A percentile compares a stretch with the other conserved stretches of the same genome.
Evolutionary conservation across 2,113 vertebrate genomes (phyloP).

Genomic region (Cranoglanis bouderius): DNA sequence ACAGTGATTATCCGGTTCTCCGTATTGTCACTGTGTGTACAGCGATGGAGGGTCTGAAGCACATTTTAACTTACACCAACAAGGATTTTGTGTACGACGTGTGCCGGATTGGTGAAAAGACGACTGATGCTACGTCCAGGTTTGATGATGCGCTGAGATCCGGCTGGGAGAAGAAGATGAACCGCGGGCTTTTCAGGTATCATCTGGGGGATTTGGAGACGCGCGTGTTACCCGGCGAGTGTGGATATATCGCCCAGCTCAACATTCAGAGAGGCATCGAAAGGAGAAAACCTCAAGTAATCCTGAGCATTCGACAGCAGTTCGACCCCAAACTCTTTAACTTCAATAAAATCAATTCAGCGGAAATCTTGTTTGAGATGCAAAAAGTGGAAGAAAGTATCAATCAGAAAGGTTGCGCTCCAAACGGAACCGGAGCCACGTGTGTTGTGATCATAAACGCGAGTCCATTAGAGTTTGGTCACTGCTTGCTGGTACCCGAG

Average conservation of each 20-base stretch:
- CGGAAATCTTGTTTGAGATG: conserved; percentile 82
- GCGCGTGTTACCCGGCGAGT: conserved; percentile 74
- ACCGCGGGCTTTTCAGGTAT: conserved; percentile 83
- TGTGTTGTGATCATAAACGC: conserved; percentile 79
- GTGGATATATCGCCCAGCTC: conserved; percentile 81
- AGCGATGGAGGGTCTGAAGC: conserved; percentile 48
- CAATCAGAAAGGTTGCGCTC: neutral
- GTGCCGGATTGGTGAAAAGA: neutral
- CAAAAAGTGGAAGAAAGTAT: conserved; percentile 33
- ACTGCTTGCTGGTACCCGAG: conserved; percentile 85
- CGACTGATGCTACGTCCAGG: conserved; percentile 44
- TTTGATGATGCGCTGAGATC: conserved; percentile 76
- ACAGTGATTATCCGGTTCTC: neutral
- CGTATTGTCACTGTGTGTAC: neutral
- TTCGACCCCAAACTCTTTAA: conserved; percentile 82
- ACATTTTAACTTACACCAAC: conserved; percentile 72
- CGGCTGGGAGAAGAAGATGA: conserved; percentile 80
- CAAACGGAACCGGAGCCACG: neutral
- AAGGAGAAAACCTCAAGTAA: conserved; percentile 82
- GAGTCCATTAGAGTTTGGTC: conserved; percentile 87
- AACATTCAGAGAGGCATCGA: conserved; percentile 79
- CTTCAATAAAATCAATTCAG: conserved; percentile 79
- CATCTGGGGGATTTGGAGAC: conserved; percentile 76
- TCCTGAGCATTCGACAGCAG: conserved; percentile 78
- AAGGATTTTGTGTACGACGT: conserved; percentile 69